A percentile compares a stretch with the other conserved stretches of the same genome.
Evolutionary conservation across 2,888 invertebrate genomes (phyloP).

Genomic region (Doris montereyensis): DNA sequence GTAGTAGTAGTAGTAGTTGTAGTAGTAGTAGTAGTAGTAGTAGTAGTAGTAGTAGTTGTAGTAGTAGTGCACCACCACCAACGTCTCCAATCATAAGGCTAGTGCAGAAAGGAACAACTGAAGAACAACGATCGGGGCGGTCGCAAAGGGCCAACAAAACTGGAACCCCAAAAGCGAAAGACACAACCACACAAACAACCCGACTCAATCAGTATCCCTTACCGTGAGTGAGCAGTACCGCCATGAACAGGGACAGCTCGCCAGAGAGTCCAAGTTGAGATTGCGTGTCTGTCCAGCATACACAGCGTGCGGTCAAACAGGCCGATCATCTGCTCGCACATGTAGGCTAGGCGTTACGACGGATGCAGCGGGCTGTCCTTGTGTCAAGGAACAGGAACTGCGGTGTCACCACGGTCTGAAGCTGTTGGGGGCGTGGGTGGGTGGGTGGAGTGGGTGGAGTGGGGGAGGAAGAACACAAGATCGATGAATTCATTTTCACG

Average conservation of each 20-base stretch:
- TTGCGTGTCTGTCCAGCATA: conserved; percentile 50
- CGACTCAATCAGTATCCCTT: too few species aligned
- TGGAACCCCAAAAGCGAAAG: too few species aligned
- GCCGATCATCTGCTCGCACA: conserved; percentile 52
- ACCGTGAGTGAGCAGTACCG: conserved; percentile 59
- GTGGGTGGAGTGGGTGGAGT: background rate
- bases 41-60: background rate
- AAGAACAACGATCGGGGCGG: too few species aligned
- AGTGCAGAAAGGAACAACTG: too few species aligned
- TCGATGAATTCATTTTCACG: background rate
- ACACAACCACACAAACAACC: too few species aligned
- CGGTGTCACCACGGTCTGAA: conserved; percentile 46
- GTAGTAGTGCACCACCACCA: too few species aligned
- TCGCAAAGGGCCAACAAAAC: too few species aligned
- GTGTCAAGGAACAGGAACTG: conserved; percentile 46
- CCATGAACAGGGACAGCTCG: conserved; percentile 59
- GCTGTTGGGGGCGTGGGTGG: conserved; percentile 36
- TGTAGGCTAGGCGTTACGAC: conserved; percentile 39
- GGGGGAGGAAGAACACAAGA: background rate
- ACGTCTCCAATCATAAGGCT: too few species aligned
- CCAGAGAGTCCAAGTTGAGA: conserved; percentile 53
- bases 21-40: background rate
- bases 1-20: background rate
- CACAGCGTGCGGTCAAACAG: conserved; percentile 53
- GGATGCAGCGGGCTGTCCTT: conserved; percentile 33